Percentiles rank a stretch among this genome's conserved stretches.
phyloP scores from a whole-genome alignment of 1,140 invertebrate genomes.

The Apis florea region DNA sequence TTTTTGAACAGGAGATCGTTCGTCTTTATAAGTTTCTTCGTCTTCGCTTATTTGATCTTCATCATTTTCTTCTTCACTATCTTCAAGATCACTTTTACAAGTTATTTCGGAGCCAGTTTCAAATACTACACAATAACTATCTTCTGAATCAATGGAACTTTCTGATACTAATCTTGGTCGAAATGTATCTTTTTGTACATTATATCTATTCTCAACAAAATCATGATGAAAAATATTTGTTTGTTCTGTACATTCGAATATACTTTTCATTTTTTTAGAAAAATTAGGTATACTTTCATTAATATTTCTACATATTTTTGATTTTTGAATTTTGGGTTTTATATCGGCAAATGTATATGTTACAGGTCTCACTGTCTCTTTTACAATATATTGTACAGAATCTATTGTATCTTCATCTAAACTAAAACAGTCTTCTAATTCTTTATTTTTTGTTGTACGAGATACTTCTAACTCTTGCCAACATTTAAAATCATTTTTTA shows the following conservation, averaged over 20 bases:
- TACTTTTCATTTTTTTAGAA: conserved; percentile 42
- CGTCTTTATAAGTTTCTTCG: conserved; percentile 1
- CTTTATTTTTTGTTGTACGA: conserved; percentile 3
- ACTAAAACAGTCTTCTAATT: conserved; percentile 12
- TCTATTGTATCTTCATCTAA: conserved; percentile 17
- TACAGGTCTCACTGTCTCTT: not conserved
- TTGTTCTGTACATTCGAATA: conserved; percentile 36
- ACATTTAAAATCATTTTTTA: conserved; percentile 62
- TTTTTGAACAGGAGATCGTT: conserved; percentile 30
- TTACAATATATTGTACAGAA: not conserved
- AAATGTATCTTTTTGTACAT: conserved; percentile 29
- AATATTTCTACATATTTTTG: not conserved
- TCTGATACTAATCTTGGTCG: conserved; percentile 68
- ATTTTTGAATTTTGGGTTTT: conserved; percentile 29
- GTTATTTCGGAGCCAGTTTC: conserved; percentile 55
- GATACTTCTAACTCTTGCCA: conserved; percentile 59
- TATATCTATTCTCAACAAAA: conserved; percentile 1
- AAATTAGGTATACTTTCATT: conserved; percentile 12
- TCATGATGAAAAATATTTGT: not conserved
- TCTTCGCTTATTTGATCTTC: conserved; percentile 17
- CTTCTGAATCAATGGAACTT: conserved; percentile 76
- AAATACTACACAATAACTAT: conserved; percentile 76
- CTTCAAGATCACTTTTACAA: conserved; percentile 49
- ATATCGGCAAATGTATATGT: conserved; percentile 45
- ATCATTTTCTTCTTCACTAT: conserved; percentile 27